Conservation (phyloP, 2,797 vertebrate species). For the Enteromius paludinosus region DNA sequence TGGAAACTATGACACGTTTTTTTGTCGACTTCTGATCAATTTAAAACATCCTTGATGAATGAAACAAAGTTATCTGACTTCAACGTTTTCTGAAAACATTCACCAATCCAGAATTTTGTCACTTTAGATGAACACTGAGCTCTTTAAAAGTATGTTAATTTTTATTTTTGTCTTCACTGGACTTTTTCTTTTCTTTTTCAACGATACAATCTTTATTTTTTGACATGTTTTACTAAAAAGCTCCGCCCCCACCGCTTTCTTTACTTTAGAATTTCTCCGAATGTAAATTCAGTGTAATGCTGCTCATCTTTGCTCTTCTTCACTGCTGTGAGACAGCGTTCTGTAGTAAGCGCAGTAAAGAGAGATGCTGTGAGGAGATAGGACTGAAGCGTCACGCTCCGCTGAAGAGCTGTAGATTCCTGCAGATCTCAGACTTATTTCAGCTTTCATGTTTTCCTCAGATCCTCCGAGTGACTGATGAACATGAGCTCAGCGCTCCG, state of each 20-base stretch:
- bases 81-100: background rate
- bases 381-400: constrained; percentile 71
- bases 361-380: constrained; percentile 75
- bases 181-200: background rate
- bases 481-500: constrained; percentile 65
- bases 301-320: background rate
- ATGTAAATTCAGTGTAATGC: background rate
- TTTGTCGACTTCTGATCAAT: background rate
- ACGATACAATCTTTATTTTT: background rate
- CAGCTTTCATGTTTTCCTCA: constrained; percentile 57
- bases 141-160: too few relatives aligned
- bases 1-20: too few relatives aligned
- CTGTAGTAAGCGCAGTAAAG: constrained; percentile 43
- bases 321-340: background rate
- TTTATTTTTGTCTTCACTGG: too few relatives aligned
- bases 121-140: too few relatives aligned
- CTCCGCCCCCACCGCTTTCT: background rate
- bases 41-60: background rate
- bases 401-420: constrained; percentile 54
- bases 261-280: too few relatives aligned
- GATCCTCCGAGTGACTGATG: constrained; percentile 69
- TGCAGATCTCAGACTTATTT: constrained; percentile 61
- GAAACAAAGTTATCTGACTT: background rate
- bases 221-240: background rate
- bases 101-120: too few relatives aligned